Evolutionary conservation across 64 coral and sea anemone species (phyloP), one percentile per base, ranked within the genome.

Genomic region (Dendrophyllia cribrosa): DNA sequence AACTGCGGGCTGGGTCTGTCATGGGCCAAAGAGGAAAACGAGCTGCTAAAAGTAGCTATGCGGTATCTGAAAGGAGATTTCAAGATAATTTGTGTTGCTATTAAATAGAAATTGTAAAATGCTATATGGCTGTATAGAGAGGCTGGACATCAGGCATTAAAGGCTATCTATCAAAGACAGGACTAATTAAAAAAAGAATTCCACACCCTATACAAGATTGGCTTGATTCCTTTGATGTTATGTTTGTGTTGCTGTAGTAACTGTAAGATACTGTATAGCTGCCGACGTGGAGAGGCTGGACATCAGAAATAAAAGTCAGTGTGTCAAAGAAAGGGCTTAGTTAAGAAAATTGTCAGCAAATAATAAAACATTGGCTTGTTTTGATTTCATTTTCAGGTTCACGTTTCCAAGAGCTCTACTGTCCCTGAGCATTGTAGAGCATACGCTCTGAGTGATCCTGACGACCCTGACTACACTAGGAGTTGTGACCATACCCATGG

Each of bases 21-120:
- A 64, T 85, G 80, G 90, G 72, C 71, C 52, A 92, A 92, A 63
- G 62, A 60, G 17, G 58, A 92, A 62, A 92, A 92, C 85, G 59
- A 92, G 58, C 70, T 64, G 81, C 90, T 92, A n/a, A 83, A 62
- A 65, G n/a, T 75, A 74, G 72, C 59, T 52, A 86, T 76, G 74
- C 44, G 90, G 23, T 76, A 92, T 25, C 67, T 90, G 58, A 90
- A 81, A 59, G 77, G 76, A 17, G 53, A 53, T 66, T 86, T 49
- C 59, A 74, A 82, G 56, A 52, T 86, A 58, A n/a, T 51, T 62
- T 22, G 48, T 62, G 17, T 56, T 44, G 15, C 20, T 56, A 70
- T 52, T n/a, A n/a, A n/a, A n/a, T n/a, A n/a, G n/a, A 53, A 53
- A 53, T 53, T 53, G 51, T 53, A 5, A 5, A 5, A 53, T 53